Base-by-base conservation (phyloP, 2,888 invertebrate species). In the Lepas anatifera region DNA sequence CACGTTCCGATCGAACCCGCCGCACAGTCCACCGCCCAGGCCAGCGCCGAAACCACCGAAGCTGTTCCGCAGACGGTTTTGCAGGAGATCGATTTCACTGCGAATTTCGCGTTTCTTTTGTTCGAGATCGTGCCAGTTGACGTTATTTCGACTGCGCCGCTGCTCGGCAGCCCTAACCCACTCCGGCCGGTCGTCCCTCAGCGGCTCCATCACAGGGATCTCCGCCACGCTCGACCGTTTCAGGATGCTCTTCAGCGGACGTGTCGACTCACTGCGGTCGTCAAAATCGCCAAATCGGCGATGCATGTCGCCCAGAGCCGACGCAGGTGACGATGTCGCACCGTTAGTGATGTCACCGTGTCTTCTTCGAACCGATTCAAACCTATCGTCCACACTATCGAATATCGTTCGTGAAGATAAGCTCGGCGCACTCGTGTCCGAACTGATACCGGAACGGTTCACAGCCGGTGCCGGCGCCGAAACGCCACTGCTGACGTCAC, bases 101-200 rank as follows among this genome's bases (percentile, higher is more conserved):
- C 50, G 27, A 71, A 64, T 50, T 68, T 73, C 71, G 67, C 72
- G 71, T 48, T 73, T 75, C 74, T 52, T 70, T 72, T 75, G 85
- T 35, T 58, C 58, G 22, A 58, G 35, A 35, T 58, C 58, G 32
- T 58, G 32, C 58, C 58, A 58, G 35, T 58, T 58, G 35, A 58
- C 58, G 58, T 58, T 58, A 35, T 58, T 58, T 18, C 58, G 58
- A 8, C 58, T 8, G 18, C 58, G 58, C 3, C 58, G 58, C 58
- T 58, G 58, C 22, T 58, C 58, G 58, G 58, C 58, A 2, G 18
- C 10, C 18, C 32, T 32, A 32, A 58, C 58, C 58, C 58, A 58
- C 58, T 58, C 58, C 8, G 58, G 58, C 22, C 35, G 58, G 8
- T 58, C 58, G 35, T 58, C 58, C 11, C 41, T 10, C 41, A 13